Conservation (phyloP, 2,797 vertebrate species). For the Lemur catta region DNA sequence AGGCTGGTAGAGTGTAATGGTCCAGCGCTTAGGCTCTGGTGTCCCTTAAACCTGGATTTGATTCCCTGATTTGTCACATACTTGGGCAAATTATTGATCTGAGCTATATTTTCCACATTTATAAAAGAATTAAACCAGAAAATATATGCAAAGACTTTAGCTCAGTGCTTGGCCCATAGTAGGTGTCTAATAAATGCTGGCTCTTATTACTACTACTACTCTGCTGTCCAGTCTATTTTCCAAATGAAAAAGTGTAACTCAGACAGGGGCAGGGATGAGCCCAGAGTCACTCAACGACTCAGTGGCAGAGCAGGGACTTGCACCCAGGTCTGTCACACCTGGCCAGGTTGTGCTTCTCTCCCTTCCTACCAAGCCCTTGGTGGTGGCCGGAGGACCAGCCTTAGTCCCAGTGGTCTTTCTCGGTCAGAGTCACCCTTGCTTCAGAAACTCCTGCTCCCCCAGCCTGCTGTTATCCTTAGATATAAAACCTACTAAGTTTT, state of each 20-base stretch:
- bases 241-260: neutral
- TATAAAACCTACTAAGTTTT: neutral
- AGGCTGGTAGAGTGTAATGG: neutral
- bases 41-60: neutral
- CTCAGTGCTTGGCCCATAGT: neutral
- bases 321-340: too few relatives aligned
- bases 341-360: neutral
- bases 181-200: neutral
- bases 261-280: neutral
- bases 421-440: neutral
- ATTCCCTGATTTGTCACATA: neutral
- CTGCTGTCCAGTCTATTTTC: neutral
- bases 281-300: neutral
- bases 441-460: neutral
- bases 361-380: neutral
- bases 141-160: neutral
- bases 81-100: neutral
- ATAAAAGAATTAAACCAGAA: neutral
- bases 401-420: too few relatives aligned
- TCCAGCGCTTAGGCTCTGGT: neutral
- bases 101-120: neutral
- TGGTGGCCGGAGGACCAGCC: neutral
- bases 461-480: neutral
- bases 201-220: neutral
- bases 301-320: neutral